These are phyloP conservation scores for Laticauda colubrina DNA, from an alignment of 2,113 vertebrate genomes.

Conservation along the genomic window DNA sequence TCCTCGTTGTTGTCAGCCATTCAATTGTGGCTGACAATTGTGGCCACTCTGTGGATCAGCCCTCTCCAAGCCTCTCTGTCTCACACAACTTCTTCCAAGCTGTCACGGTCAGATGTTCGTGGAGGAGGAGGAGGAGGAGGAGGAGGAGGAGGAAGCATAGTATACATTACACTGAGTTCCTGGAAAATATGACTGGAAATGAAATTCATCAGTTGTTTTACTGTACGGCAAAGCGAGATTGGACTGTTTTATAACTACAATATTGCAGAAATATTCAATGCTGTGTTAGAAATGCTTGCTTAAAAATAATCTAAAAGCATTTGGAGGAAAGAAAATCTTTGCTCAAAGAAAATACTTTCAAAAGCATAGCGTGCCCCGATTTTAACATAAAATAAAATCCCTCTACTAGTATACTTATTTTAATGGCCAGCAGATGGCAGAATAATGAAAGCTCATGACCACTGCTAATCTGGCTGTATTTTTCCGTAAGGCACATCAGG, in stretches of 20 bases:
- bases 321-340: not conserved
- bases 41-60: no score
- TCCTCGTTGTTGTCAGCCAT: no score
- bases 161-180: no score
- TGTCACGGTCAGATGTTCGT: no score
- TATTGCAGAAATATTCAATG: not conserved
- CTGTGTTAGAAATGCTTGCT: not conserved
- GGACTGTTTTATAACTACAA: not conserved
- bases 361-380: not conserved
- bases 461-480: not conserved
- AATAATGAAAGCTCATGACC: not conserved
- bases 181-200: no score
- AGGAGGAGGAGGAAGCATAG: no score
- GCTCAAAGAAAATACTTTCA: not conserved
- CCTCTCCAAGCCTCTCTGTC: no score
- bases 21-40: no score
- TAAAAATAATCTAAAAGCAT: not conserved
- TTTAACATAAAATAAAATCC: not conserved
- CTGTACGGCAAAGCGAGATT: not conserved
- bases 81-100: no score
- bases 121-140: no score
- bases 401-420: not conserved
- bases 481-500: not conserved
- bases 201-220: no score
- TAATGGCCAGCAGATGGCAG: conserved; percentile 9